Base-by-base conservation (phyloP, 2,888 invertebrate genomes). In the Acanthacorydalis orientalis region DNA sequence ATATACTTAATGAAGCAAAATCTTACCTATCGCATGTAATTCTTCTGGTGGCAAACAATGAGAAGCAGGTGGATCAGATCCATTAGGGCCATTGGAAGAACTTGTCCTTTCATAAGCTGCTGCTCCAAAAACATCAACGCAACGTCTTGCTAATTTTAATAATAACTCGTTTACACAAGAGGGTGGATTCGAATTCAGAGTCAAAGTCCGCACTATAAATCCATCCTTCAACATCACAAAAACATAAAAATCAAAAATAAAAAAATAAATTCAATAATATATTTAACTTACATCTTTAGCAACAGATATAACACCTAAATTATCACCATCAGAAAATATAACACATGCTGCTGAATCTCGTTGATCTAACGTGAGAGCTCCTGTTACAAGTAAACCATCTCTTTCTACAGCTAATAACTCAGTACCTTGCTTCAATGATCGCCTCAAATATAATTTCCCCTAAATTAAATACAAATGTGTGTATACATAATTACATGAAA, bases 381-480 rank as follows among this genome's bases (percentile, higher is more conserved):
- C 67, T 11, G 64, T 64, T 43, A 73, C 71, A 51, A 70, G 64
- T 32, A 77, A 61, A 47, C 71, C 69, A 48, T 70, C 69, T 50
- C 68, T 65, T 58, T 78, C 75, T 11, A 78, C 68, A 40, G 71
- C 65, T 49, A 74, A 60, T 51, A 78, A 64, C 55, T 73, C 71
- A 33, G 68, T 64, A 31, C 72, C 68, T 49, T 68, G 59, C 54
- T 70, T 63, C 49, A 70, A 68, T 50, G 70, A 67, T 49, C 73
- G 66, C 59, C 88, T 82, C 58, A 86, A 83, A 63, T 87, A 88
- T 53, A 93, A 69, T 59, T 83, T 83, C 53, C 80, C 81, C 87
- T 86, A 61, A 52, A 69, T 71, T 51, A 49, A 55, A 61, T 50
- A 47, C 51, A 44, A 15, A 55, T 56, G 46, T 40, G 40, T 7